phyloP scores from a whole-genome alignment of 2,888 invertebrate species.

The Polydrusus cervinus region DNA sequence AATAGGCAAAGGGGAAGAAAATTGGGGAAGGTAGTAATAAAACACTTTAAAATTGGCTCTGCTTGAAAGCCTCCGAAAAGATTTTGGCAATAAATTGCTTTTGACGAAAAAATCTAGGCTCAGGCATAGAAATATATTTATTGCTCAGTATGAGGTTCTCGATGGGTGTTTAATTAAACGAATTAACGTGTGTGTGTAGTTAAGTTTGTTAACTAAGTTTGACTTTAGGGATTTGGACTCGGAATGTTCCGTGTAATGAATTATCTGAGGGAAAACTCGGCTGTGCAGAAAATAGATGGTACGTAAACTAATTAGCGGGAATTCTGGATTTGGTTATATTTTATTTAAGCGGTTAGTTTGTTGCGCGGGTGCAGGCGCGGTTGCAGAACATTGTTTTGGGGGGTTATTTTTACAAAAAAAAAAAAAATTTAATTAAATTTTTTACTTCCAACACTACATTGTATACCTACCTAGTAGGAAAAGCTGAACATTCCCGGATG shows the following conservation, averaged over 20 bases:
- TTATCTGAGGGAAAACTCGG: not conserved
- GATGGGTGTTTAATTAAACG: constrained; percentile 5
- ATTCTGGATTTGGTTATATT: not conserved
- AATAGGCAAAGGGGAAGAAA: not conserved
- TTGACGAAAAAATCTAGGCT: not conserved
- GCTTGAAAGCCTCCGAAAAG: not conserved
- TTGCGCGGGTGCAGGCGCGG: too few species aligned
- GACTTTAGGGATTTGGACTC: not conserved
- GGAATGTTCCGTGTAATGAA: not conserved
- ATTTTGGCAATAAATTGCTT: not conserved
- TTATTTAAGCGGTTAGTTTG: not conserved
- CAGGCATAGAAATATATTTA: not conserved
- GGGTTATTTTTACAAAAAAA: too few species aligned
- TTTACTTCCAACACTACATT: too few species aligned
- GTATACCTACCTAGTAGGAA: too few species aligned
- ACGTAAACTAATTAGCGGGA: not conserved
- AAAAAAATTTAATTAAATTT: too few species aligned
- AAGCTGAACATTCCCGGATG: too few species aligned
- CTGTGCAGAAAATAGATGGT: not conserved
- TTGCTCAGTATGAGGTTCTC: not conserved
- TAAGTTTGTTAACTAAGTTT: constrained; percentile 10
- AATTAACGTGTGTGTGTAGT: not conserved
- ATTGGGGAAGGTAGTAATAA: constrained; percentile 6
- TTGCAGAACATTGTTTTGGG: too few species aligned
- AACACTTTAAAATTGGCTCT: constrained; percentile 4